Conservation (phyloP, 1,140 invertebrate species). For the Zaprionus gabonicus region DNA sequence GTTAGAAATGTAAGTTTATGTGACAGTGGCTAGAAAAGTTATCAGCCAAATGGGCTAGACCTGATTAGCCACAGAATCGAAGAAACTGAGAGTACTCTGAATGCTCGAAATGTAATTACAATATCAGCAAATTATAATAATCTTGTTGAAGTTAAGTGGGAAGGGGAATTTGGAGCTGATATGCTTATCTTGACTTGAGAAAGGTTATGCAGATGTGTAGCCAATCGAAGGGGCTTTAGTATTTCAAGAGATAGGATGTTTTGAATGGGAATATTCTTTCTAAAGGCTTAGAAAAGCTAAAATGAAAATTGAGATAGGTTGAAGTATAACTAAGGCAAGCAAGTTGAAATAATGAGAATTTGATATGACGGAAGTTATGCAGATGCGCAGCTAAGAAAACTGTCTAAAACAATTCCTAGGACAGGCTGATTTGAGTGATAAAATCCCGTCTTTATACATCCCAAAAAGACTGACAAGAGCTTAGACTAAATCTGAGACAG, state of each 20-base stretch:
- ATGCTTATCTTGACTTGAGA: not conserved
- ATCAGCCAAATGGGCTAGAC: conserved; percentile 30
- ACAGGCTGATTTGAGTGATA: too few species aligned
- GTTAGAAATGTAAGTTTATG: conserved; percentile 61
- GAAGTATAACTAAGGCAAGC: not conserved
- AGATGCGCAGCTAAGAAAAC: too few species aligned
- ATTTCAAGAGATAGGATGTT: too few species aligned
- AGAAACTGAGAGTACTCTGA: not conserved
- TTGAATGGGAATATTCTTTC: too few species aligned
- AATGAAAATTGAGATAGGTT: not conserved
- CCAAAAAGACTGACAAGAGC: too few species aligned
- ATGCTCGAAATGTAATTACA: not conserved
- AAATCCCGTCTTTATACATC: too few species aligned
- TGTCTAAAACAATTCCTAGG: too few species aligned
- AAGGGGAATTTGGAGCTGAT: not conserved
- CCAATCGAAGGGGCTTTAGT: not conserved
- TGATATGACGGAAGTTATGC: too few species aligned
- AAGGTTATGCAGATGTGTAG: not conserved
- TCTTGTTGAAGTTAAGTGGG: not conserved
- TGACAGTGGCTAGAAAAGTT: conserved; percentile 38
- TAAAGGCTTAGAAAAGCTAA: too few species aligned
- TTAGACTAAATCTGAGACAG: too few species aligned
- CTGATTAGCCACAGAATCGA: conserved; percentile 21
- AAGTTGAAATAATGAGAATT: too few species aligned
- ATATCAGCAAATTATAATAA: not conserved